These are phyloP conservation scores for Seriola rivoliana DNA, from an alignment of 2,113 vertebrate species.

Conservation along the genomic window DNA sequence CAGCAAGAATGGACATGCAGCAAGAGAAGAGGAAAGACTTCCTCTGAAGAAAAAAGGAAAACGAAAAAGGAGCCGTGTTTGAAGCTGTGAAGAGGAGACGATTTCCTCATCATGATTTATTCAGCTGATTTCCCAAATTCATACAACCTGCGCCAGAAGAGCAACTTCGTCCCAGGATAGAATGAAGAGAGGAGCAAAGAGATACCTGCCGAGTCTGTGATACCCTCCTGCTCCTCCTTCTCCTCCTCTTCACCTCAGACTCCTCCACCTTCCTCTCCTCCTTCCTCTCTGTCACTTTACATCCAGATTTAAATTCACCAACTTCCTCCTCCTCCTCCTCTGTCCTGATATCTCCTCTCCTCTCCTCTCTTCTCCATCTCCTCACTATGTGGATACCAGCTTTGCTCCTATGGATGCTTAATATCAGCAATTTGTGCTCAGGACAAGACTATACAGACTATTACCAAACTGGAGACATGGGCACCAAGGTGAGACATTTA, in stretches of 20 bases:
- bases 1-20: constrained; percentile 59
- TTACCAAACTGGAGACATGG: constrained; percentile 72
- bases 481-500: constrained; percentile 67
- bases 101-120: constrained; percentile 77
- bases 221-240: constrained; percentile 46
- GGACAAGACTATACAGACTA: constrained; percentile 75
- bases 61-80: constrained; percentile 13
- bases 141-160: constrained; percentile 68
- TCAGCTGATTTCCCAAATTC: constrained; percentile 58
- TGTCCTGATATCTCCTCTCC: constrained; percentile 47
- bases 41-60: constrained; percentile 33
- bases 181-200: constrained; percentile 70
- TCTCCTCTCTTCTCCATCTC: constrained; percentile 49
- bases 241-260: constrained; percentile 30
- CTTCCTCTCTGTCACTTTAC: constrained; percentile 35
- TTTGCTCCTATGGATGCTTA: constrained; percentile 80
- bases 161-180: constrained; percentile 79
- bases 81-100: constrained; percentile 7
- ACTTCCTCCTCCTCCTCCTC: constrained; percentile 44
- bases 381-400: constrained; percentile 82
- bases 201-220: constrained; percentile 53
- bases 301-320: constrained; percentile 4
- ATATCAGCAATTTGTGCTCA: constrained; percentile 70
- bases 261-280: constrained; percentile 52
- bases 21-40: constrained; percentile 24